These are phyloP conservation scores for Hydroisotoma schaefferi DNA, from an alignment of 2,888 invertebrate species.

Conservation along the genomic window DNA sequence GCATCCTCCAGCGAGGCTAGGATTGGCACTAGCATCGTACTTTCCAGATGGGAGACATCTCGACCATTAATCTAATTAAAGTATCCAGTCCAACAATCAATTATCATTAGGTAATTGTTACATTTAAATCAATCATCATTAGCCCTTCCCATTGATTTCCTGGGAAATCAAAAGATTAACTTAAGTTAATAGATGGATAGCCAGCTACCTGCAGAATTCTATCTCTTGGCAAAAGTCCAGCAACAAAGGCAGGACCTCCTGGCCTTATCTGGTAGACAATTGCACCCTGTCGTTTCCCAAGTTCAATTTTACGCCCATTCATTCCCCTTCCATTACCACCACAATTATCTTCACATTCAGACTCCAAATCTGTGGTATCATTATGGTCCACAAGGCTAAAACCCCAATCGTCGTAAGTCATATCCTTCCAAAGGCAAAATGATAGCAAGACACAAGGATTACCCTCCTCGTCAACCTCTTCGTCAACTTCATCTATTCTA, in stretches of 20 bases:
- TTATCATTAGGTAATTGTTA: no score
- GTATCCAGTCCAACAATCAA: not conserved
- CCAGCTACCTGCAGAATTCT: conserved; percentile 42
- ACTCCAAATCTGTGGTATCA: conserved; percentile 18
- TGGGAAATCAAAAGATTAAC: no score
- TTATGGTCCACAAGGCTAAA: conserved; percentile 43
- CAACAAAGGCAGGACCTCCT: conserved; percentile 45
- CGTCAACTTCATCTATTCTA: not conserved
- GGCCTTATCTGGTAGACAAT: conserved; percentile 43
- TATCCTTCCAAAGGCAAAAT: conserved; percentile 45
- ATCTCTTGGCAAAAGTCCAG: conserved; percentile 43
- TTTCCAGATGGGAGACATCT: conserved; percentile 42
- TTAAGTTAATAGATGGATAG: no score
- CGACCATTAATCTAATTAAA: conserved; percentile 40
- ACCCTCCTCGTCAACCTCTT: conserved; percentile 18
- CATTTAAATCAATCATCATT: no score
- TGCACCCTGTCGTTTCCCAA: conserved; percentile 12
- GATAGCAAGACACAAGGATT: conserved; percentile 23
- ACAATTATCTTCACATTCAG: conserved; percentile 14
- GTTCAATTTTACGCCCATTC: conserved; percentile 1
- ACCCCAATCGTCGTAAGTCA: conserved; percentile 48
- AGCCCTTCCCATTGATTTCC: no score
- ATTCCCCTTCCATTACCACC: not conserved
- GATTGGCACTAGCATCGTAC: conserved; percentile 47
- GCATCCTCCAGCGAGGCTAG: conserved; percentile 45